Conservation (phyloP, 2,888 invertebrate genomes). For the Scaptomyza caliginosa region DNA sequence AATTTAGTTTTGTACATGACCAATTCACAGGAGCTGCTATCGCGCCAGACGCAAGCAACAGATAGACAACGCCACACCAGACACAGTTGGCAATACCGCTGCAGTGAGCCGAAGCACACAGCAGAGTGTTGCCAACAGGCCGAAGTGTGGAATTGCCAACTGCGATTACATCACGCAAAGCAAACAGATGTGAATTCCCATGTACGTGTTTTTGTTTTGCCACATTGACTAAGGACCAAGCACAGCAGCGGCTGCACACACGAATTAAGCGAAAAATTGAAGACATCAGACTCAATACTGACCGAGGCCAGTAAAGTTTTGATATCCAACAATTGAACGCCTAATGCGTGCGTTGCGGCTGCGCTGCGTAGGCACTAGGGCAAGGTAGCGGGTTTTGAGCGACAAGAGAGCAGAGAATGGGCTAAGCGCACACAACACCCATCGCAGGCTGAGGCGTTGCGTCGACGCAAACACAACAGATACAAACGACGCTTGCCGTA, state of each 20-base stretch:
- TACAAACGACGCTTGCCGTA: constrained; percentile 1
- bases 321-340: constrained; percentile 5
- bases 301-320: constrained; percentile 18
- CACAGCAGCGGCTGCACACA: constrained; percentile 9
- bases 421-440: constrained; percentile 44
- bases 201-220: constrained; percentile 57
- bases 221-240: constrained; percentile 57
- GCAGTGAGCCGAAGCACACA: constrained; percentile 19
- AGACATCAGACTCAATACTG: not conserved
- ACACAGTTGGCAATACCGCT: constrained; percentile 10
- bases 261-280: constrained; percentile 20
- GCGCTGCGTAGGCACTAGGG: constrained; percentile 44
- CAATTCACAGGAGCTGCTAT: constrained; percentile 37
- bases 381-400: constrained; percentile 63
- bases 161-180: constrained; percentile 40
- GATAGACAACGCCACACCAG: constrained; percentile 3
- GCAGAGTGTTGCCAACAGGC: constrained; percentile 13
- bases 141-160: constrained; percentile 3
- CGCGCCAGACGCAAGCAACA: constrained; percentile 28
- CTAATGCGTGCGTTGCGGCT: constrained; percentile 17
- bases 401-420: not conserved
- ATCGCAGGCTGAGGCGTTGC: constrained; percentile 18
- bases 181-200: constrained; percentile 28
- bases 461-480: constrained; percentile 2
- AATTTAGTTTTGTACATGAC: constrained; percentile 38